Evolutionary conservation across 2,888 invertebrate genomes (phyloP).

Genomic region (Tachina lurida): DNA sequence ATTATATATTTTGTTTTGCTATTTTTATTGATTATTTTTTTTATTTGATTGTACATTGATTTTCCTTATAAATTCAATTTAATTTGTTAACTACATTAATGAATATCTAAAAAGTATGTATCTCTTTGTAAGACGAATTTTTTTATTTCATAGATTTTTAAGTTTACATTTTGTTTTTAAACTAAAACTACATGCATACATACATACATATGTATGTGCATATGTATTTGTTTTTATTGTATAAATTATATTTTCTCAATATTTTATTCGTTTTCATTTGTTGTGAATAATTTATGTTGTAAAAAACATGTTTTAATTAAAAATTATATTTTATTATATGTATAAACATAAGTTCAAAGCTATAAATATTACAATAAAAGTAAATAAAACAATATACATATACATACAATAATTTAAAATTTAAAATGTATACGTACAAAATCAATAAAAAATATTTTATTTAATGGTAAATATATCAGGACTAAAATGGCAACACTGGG

Average conservation of each 20-base stretch:
- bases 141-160: conserved; percentile 42
- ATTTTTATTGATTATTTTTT: conserved; percentile 20
- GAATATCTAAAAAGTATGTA: conserved; percentile 9
- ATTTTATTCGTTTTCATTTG: conserved; percentile 44
- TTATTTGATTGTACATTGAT: conserved; percentile 52
- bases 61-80: conserved; percentile 27
- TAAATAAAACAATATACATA: conserved; percentile 37
- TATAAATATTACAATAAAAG: conserved; percentile 46
- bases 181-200: neutral
- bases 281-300: conserved; percentile 52
- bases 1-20: conserved; percentile 48
- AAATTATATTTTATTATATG: conserved; percentile 41
- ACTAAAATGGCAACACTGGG: neutral
- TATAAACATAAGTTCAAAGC: conserved; percentile 39
- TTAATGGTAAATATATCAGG: neutral
- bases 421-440: conserved; percentile 29
- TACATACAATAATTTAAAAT: conserved; percentile 31
- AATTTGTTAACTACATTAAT: conserved; percentile 6
- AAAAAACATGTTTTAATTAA: conserved; percentile 38
- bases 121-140: conserved; percentile 46
- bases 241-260: conserved; percentile 44
- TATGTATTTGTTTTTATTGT: conserved; percentile 30
- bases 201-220: too few relatives aligned
- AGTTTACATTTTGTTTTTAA: conserved; percentile 34
- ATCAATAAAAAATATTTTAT: neutral